Percentiles rank a stretch among this genome's conserved stretches.
phyloP scores from a whole-genome alignment of 2,797 vertebrate species.

The Vultur gryphus region DNA sequence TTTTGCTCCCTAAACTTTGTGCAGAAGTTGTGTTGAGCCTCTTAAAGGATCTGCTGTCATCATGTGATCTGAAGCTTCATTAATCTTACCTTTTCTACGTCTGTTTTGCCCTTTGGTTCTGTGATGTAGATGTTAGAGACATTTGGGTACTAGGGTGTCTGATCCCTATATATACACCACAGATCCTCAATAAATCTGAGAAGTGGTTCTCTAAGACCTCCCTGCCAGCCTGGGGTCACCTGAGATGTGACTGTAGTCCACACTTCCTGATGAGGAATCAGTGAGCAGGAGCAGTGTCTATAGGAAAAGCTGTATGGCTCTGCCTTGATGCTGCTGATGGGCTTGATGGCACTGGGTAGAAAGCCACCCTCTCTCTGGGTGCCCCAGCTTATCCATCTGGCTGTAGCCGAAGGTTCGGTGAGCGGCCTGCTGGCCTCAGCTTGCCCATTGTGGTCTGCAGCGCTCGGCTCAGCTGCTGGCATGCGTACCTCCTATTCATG shows the following conservation, averaged over 20 bases:
- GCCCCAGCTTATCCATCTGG: background rate
- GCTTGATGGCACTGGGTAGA: background rate
- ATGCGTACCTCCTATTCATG: conserved; percentile 12
- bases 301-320: background rate
- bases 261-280: fast-evolving
- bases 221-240: background rate
- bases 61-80: background rate
- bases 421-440: background rate
- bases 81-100: background rate
- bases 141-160: background rate
- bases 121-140: background rate
- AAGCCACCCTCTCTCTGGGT: background rate
- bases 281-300: background rate
- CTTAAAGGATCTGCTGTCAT: background rate
- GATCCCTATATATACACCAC: background rate
- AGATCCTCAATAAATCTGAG: background rate
- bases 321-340: background rate
- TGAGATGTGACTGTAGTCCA: background rate
- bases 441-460: background rate
- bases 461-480: background rate
- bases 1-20: background rate
- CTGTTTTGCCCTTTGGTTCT: background rate
- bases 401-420: background rate
- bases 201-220: background rate
- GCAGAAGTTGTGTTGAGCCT: background rate